These are phyloP conservation scores for Mandrillus leucophaeus DNA, from an alignment of 2,113 vertebrate genomes.

Conservation along the genomic window DNA sequence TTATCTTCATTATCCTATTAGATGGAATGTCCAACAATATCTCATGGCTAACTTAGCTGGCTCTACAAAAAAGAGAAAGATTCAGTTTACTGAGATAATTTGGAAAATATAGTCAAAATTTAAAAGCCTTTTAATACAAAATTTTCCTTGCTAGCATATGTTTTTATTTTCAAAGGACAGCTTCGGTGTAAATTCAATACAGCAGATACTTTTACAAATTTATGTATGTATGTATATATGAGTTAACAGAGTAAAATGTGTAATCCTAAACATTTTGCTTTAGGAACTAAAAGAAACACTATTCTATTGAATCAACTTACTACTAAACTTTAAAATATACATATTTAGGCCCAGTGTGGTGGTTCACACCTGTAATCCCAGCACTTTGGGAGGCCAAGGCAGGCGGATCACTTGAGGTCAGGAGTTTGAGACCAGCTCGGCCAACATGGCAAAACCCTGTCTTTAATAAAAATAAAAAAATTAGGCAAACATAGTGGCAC, in stretches of 20 bases:
- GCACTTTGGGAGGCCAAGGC: too few relatives aligned
- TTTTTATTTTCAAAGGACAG: neutral
- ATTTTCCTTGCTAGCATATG: neutral
- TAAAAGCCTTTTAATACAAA: neutral
- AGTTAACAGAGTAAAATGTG: neutral
- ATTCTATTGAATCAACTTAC: neutral
- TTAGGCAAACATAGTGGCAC: too few relatives aligned
- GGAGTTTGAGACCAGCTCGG: too few relatives aligned
- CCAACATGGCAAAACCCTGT: too few relatives aligned
- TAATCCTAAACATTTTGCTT: neutral
- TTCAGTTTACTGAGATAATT: neutral
- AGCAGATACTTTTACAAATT: neutral
- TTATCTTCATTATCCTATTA: neutral
- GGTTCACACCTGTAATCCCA: too few relatives aligned
- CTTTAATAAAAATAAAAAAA: too few relatives aligned
- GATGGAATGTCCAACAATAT: neutral
- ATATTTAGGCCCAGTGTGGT: too few relatives aligned
- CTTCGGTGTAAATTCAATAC: neutral
- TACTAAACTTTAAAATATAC: neutral
- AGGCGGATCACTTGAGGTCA: too few relatives aligned
- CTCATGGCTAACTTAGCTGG: neutral
- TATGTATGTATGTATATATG: neutral
- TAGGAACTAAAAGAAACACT: neutral
- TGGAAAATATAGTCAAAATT: neutral
- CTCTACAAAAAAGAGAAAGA: neutral